Conservation (phyloP, 2,888 invertebrate genomes). For the Lobophora halterata region DNA sequence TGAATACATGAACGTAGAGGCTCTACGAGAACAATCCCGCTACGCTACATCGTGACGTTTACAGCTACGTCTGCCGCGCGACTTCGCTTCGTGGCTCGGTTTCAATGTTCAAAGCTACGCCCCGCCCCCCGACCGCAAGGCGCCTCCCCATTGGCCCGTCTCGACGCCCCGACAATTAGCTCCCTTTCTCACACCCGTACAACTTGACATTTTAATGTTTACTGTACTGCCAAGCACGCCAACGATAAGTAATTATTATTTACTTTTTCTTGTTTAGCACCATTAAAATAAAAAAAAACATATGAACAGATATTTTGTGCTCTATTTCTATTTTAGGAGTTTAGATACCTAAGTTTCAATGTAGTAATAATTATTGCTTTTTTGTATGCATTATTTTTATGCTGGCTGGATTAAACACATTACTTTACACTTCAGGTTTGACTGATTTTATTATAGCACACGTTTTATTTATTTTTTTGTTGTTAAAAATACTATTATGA, state of each 20-base stretch:
- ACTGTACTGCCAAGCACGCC: slow-evolving; percentile 47
- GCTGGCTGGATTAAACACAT: too few relatives aligned
- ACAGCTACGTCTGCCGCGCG: slow-evolving; percentile 39
- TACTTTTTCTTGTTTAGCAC: background rate
- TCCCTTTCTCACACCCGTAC: slow-evolving; percentile 55
- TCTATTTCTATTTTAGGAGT: too few relatives aligned
- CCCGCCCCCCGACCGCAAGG: slow-evolving; percentile 57
- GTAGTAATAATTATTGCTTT: too few relatives aligned
- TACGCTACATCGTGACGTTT: slow-evolving; percentile 14
- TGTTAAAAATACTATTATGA: too few relatives aligned
- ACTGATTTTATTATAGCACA: too few relatives aligned
- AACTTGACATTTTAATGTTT: slow-evolving; percentile 78
- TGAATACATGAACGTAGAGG: background rate
- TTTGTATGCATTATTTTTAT: too few relatives aligned
- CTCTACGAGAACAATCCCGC: slow-evolving; percentile 11
- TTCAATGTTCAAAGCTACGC: slow-evolving; percentile 58
- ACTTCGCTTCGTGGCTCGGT: slow-evolving; percentile 73
- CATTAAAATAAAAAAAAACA: too few relatives aligned
- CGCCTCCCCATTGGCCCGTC: slow-evolving; percentile 59
- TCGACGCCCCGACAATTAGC: slow-evolving; percentile 72
- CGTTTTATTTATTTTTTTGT: too few relatives aligned
- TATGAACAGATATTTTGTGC: too few relatives aligned
- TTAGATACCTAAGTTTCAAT: too few relatives aligned
- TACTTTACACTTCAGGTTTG: too few relatives aligned
- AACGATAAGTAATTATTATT: slow-evolving; percentile 21